A percentile compares a stretch with the other conserved stretches of the same genome.
Evolutionary conservation across 2,888 invertebrate species (phyloP).

Genomic region (Tyria jacobaeae): DNA sequence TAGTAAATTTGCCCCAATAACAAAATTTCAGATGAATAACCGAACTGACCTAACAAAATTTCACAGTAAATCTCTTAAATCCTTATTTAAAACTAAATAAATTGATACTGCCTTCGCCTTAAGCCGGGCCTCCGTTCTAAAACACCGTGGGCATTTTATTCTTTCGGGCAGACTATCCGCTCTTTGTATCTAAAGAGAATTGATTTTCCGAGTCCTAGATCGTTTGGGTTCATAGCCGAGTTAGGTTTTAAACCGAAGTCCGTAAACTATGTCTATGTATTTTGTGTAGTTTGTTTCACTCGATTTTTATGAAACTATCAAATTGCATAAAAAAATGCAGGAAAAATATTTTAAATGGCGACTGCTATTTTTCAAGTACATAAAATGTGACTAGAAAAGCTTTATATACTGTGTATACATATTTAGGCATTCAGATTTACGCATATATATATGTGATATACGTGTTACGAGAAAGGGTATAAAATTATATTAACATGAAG

Average conservation of each 20-base stretch:
- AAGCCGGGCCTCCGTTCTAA: constrained; percentile 31
- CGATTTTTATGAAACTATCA: neutral
- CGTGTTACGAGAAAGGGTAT: too few relatives aligned
- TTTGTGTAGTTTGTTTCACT: neutral
- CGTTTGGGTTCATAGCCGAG: constrained; percentile 37
- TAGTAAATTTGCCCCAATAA: too few relatives aligned
- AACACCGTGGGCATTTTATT: constrained; percentile 51
- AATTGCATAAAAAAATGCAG: too few relatives aligned
- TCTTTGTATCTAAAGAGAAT: constrained; percentile 52
- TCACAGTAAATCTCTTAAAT: neutral
- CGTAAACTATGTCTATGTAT: constrained; percentile 10
- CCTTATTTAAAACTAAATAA: constrained; percentile 21
- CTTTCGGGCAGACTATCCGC: constrained; percentile 40
- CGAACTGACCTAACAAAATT: neutral
- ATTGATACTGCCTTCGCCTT: constrained; percentile 21
- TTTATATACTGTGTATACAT: too few relatives aligned
- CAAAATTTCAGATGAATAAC: neutral
- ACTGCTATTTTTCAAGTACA: neutral
- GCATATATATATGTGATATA: too few relatives aligned
- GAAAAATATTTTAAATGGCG: neutral
- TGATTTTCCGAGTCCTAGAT: constrained; percentile 40
- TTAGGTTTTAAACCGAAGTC: constrained; percentile 23
- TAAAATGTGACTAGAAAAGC: too few relatives aligned
- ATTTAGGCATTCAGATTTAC: too few relatives aligned
- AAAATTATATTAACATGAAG: too few relatives aligned